phyloP scores from a whole-genome alignment of 2,113 vertebrate species.

The Oryctolagus cuniculus region DNA sequence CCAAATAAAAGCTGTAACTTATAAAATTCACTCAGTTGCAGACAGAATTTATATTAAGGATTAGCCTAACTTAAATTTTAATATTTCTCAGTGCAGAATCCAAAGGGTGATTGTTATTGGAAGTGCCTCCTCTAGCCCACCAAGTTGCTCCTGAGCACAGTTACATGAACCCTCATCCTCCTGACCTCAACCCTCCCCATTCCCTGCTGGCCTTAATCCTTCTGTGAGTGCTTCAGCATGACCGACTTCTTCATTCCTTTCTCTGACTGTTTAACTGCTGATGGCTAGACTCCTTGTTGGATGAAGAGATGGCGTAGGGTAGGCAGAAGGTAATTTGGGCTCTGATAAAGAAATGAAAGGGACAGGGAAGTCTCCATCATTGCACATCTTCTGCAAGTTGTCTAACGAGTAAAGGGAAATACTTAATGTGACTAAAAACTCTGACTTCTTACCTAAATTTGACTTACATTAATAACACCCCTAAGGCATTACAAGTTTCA shows the following conservation, averaged over 20 bases:
- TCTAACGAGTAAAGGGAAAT: background rate
- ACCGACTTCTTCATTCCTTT: background rate
- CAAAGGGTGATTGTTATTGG: no score
- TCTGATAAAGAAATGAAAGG: background rate
- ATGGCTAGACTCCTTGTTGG: rapidly evolving
- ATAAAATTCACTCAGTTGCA: background rate
- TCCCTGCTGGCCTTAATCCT: background rate
- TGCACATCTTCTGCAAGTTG: background rate
- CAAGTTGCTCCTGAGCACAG: rapidly evolving
- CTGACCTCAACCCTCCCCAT: background rate
- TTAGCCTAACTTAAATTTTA: background rate
- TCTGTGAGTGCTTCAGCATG: background rate
- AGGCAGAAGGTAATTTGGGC: background rate
- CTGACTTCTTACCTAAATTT: background rate
- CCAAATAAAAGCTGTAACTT: background rate
- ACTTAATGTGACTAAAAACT: background rate
- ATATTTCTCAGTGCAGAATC: background rate
- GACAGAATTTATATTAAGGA: background rate
- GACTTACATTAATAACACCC: background rate
- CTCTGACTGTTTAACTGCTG: background rate
- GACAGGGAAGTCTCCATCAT: background rate
- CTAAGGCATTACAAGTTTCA: background rate
- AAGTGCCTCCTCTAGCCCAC: background rate
- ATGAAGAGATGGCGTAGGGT: background rate
- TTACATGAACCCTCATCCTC: no score